Base-by-base conservation (phyloP, 2,113 vertebrate genomes). In the Spheniscus mendiculus region DNA sequence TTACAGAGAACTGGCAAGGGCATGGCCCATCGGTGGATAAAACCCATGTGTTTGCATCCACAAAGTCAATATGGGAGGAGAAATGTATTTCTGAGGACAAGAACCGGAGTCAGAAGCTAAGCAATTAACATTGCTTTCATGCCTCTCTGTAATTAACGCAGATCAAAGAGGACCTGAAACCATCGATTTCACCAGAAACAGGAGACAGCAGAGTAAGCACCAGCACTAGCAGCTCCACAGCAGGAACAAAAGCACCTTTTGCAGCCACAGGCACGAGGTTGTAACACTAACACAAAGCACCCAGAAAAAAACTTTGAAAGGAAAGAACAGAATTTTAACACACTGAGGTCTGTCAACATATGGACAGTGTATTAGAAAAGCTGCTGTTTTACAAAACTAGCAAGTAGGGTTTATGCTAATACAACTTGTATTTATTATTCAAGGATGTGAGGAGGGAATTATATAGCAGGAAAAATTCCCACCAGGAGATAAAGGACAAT, bases 121-220 rank as follows among this genome's bases (percentile, higher is more conserved):
- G 83, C 94, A 97, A 97, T 98, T 97, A 98, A 97, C 91, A 97
- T 95, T 86, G 88, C 88, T 96, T 94, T 90, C 95, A 87, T 97
- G 93, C 96, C 86, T 88, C 53, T 86, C 88, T 96, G 65, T 97
- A 98, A 98, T 98, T 98, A 97, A 93, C 2, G 0, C 50, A 95
- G 89, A 97, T 97, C 96, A 98, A 97, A 98, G 95, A 93, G 38
- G 67, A 83, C 93, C 67, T 58, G 58, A 83, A 91, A 55, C 85
- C 56, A 82, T 73, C 0, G 88, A 97, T 95, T 95, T 94, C 94
- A 91, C 74, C 83, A 91, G 67, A 73, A 87, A 67, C 30, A 59
- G 29, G 16, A 95, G 84, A 72, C 61, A 77, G 83, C 81, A 80
- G 26, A 88, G 70, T 34, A 83, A 89, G 65, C 49, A 90, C 7